Percentiles rank a stretch among this genome's conserved stretches.
phyloP scores from a whole-genome alignment of 2,113 vertebrate species.

The Charadrius vociferus region DNA sequence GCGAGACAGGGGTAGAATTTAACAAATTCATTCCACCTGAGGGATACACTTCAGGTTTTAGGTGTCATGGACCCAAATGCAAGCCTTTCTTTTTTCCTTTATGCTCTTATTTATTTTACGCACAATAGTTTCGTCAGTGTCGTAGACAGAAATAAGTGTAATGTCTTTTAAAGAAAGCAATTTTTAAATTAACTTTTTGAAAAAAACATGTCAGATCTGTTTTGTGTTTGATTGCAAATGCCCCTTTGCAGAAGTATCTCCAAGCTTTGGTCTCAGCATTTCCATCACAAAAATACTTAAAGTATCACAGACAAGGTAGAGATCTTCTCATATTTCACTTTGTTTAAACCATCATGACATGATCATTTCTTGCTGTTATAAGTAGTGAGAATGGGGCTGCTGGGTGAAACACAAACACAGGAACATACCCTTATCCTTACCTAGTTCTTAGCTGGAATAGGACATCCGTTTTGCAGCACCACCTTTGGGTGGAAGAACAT shows the following conservation, averaged over 20 bases:
- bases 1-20: neutral
- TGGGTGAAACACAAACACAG: slow-evolving; percentile 8
- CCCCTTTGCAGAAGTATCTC: neutral
- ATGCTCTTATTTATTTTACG: neutral
- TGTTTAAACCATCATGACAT: slow-evolving; percentile 34
- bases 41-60: neutral
- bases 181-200: neutral
- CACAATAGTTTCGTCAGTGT: neutral
- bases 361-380: slow-evolving; percentile 41
- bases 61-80: neutral
- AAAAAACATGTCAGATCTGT: neutral
- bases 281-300: slow-evolving; percentile 6
- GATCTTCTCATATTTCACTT: slow-evolving; percentile 10
- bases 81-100: neutral
- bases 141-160: neutral
- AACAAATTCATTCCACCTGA: neutral
- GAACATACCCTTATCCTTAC: neutral
- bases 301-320: slow-evolving; percentile 13
- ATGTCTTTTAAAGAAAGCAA: neutral
- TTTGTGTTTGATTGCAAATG: neutral
- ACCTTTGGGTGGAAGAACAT: neutral
- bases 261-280: neutral
- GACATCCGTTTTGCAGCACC: neutral
- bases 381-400: slow-evolving; percentile 17
- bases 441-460: neutral